Conservation (phyloP, 2,888 invertebrate genomes). For the Sialis lutaria region DNA sequence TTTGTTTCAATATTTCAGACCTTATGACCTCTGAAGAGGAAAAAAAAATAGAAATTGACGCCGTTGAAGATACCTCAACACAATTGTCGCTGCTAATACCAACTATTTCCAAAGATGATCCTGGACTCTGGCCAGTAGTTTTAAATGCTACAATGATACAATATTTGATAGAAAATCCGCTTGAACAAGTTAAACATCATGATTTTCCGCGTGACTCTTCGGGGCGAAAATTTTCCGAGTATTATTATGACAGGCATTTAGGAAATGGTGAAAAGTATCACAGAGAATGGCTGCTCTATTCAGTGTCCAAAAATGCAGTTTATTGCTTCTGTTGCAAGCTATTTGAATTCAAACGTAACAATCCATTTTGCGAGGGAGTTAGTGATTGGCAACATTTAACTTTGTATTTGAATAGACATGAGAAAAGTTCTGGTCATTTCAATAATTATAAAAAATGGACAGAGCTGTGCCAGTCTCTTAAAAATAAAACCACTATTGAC, state of each 20-base stretch:
- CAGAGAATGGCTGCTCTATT: conserved; percentile 9
- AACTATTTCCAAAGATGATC: no score
- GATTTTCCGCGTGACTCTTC: conserved; percentile 11
- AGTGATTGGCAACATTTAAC: conserved; percentile 10
- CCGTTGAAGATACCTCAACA: no score
- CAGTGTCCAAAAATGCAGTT: conserved; percentile 7
- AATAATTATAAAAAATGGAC: conserved; percentile 8
- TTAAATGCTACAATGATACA: no score
- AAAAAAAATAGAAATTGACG: no score
- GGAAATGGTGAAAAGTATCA: conserved; percentile 9
- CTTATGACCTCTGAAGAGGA: no score
- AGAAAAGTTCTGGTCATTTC: conserved; percentile 8
- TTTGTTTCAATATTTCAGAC: no score
- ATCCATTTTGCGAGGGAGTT: conserved; percentile 4
- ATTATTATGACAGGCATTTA: conserved; percentile 7
- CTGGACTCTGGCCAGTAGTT: no score
- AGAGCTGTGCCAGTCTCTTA: conserved; percentile 6
- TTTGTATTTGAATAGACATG: conserved; percentile 7
- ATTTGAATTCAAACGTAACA: conserved; percentile 8
- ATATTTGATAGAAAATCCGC: no score
- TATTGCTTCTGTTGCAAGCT: conserved; percentile 9
- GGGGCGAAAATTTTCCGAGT: conserved; percentile 8
- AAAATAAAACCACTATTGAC: conserved; percentile 9
- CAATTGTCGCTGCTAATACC: no score
- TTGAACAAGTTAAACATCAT: conserved; percentile 8